Evolutionary conservation across 2,797 vertebrate species (phyloP).

Genomic region (Sebastes miniatus): DNA sequence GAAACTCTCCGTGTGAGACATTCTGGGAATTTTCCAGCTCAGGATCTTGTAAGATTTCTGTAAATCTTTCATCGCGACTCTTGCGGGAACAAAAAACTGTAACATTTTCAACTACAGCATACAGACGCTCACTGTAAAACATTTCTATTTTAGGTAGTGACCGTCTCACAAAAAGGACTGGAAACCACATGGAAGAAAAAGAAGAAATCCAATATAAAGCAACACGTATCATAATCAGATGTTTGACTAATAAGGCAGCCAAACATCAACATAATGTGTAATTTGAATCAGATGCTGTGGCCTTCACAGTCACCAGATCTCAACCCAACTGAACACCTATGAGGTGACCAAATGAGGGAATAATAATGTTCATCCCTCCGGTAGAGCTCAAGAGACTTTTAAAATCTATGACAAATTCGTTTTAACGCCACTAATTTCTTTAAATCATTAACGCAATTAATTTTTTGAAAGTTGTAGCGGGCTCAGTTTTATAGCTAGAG

Average conservation of each 20-base stretch:
- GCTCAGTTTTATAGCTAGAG: no score
- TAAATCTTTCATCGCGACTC: not conserved
- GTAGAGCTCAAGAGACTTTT: not conserved
- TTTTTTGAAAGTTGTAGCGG: no score
- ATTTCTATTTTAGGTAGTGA: slow-evolving; percentile 2
- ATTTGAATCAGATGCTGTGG: not conserved
- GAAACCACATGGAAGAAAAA: not conserved
- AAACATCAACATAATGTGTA: not conserved
- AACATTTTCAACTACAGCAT: not conserved
- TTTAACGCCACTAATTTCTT: no score
- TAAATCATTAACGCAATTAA: no score
- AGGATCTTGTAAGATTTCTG: not conserved
- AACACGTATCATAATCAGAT: not conserved
- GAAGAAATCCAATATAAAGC: not conserved
- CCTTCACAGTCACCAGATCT: not conserved
- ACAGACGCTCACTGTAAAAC: not conserved
- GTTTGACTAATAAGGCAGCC: not conserved
- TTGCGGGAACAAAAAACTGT: not conserved
- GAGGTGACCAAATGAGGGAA: not conserved
- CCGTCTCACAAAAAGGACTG: not conserved
- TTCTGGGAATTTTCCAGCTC: slow-evolving; percentile 6
- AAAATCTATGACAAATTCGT: not conserved
- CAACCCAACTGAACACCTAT: not conserved
- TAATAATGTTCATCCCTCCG: not conserved
- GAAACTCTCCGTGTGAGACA: not conserved